Percentiles rank a stretch among this genome's conserved stretches.
Evolutionary conservation across 1,140 invertebrate genomes (phyloP).

Genomic region (Zaprionus davidi): DNA sequence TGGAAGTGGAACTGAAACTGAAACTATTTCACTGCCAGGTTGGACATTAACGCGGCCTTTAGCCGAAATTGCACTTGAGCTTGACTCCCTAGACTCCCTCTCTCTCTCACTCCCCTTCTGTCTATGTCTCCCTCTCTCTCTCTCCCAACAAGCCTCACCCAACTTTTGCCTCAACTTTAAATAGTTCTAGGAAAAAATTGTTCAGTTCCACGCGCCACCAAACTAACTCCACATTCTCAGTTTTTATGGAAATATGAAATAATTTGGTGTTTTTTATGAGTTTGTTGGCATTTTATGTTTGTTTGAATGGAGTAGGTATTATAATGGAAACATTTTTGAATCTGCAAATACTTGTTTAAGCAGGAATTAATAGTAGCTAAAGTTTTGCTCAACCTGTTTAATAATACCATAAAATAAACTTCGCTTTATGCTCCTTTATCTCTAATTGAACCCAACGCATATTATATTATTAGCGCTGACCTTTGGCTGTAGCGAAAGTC

Average conservation of each 20-base stretch:
- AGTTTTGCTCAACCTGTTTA: not conserved
- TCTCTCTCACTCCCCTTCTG: not conserved
- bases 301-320: not conserved
- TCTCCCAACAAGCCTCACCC: conserved; percentile 21
- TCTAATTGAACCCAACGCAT: conserved; percentile 4
- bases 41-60: conserved; percentile 70
- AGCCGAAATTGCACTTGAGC: conserved; percentile 44
- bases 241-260: conserved; percentile 22
- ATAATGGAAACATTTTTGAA: not conserved
- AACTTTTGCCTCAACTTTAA: conserved; percentile 26
- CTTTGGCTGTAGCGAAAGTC: conserved; percentile 41
- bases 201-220: conserved; percentile 9
- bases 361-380: not conserved
- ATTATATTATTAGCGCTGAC: conserved; percentile 1
- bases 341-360: not conserved
- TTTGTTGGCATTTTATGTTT: not conserved
- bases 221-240: conserved; percentile 7
- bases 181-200: conserved; percentile 41
- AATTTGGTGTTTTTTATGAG: not conserved
- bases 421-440: not conserved
- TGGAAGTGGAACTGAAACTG: conserved; percentile 21
- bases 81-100: not conserved
- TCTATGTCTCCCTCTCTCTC: not conserved
- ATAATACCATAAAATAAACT: not conserved
- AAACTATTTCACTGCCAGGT: conserved; percentile 13